phyloP scores from a whole-genome alignment of 1,140 invertebrate species.

The Littorina saxatilis region DNA sequence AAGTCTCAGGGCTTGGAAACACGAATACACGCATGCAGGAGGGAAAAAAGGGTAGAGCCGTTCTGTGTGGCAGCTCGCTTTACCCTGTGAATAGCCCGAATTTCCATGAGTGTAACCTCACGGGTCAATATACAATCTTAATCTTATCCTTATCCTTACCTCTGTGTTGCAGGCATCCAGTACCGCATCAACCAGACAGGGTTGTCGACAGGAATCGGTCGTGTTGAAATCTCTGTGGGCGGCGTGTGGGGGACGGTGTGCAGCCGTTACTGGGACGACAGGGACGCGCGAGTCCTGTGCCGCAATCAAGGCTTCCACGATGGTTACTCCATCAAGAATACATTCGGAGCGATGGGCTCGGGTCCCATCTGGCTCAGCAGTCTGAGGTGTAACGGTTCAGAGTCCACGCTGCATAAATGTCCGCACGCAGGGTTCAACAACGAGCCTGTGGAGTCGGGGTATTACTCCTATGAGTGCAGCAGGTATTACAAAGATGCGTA shows the following conservation, averaged over 20 bases:
- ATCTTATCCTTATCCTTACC: too few relatives aligned
- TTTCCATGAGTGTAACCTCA: too few relatives aligned
- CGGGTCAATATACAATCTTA: too few relatives aligned
- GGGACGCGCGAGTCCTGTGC: conserved; percentile 64
- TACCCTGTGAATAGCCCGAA: too few relatives aligned
- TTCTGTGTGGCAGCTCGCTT: too few relatives aligned
- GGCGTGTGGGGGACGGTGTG: conserved; percentile 71
- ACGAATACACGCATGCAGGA: too few relatives aligned
- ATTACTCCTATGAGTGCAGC: conserved; percentile 40
- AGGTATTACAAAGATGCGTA: conserved; percentile 64
- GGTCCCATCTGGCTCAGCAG: conserved; percentile 69
- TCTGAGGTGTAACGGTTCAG: conserved; percentile 64
- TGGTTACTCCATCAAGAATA: conserved; percentile 55
- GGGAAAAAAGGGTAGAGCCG: too few relatives aligned
- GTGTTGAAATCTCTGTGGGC: conserved; percentile 82
- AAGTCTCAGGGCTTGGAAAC: too few relatives aligned
- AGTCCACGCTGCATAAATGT: conserved; percentile 57
- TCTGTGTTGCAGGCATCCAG: conserved; percentile 42
- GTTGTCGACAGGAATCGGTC: conserved; percentile 77
- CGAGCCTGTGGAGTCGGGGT: conserved; percentile 34
- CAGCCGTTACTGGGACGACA: conserved; percentile 63
- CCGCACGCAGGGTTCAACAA: conserved; percentile 62
- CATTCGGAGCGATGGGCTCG: conserved; percentile 53
- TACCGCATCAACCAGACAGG: conserved; percentile 33
- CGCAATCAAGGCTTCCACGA: conserved; percentile 58